Percentiles rank a stretch among this genome's conserved stretches.
These are phyloP conservation scores for Tenualosa thibaudeaui DNA, from an alignment of 2,797 vertebrate species.

Conservation along the genomic window DNA sequence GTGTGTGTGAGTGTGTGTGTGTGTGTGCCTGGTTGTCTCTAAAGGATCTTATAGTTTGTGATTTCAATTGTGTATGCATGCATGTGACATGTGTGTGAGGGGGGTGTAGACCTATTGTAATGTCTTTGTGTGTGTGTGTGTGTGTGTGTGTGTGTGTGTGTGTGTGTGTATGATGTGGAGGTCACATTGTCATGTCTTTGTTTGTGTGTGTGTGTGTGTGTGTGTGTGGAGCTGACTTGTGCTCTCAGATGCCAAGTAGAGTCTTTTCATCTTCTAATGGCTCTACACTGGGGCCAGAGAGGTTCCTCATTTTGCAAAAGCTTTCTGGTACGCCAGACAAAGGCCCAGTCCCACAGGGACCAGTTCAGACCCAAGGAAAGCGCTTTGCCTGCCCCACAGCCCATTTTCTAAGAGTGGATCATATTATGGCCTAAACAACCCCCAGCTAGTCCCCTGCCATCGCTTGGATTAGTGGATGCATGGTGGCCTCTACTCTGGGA, in stretches of 20 bases:
- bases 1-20: background rate
- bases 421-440: background rate
- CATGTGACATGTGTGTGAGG: background rate
- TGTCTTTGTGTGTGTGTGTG: background rate
- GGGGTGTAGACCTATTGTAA: no score
- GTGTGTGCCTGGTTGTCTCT: background rate
- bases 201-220: slow-evolving; percentile 18
- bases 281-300: slow-evolving; percentile 6
- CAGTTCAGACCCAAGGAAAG: background rate
- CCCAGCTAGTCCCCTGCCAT: background rate
- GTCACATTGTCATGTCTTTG: background rate
- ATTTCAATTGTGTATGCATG: background rate
- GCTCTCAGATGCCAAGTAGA: background rate
- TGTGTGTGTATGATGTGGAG: background rate
- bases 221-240: slow-evolving; percentile 15
- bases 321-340: background rate
- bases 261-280: slow-evolving; percentile 22
- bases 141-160: background rate
- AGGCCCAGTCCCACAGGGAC: slow-evolving; percentile 16
- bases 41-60: background rate
- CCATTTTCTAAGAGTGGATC: slow-evolving; percentile 11
- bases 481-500: background rate
- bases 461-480: background rate
- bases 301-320: slow-evolving; percentile 22
- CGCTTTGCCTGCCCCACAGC: background rate